Evolutionary conservation across 2,113 vertebrate species (phyloP).

Genomic region (Myotis davidii): DNA sequence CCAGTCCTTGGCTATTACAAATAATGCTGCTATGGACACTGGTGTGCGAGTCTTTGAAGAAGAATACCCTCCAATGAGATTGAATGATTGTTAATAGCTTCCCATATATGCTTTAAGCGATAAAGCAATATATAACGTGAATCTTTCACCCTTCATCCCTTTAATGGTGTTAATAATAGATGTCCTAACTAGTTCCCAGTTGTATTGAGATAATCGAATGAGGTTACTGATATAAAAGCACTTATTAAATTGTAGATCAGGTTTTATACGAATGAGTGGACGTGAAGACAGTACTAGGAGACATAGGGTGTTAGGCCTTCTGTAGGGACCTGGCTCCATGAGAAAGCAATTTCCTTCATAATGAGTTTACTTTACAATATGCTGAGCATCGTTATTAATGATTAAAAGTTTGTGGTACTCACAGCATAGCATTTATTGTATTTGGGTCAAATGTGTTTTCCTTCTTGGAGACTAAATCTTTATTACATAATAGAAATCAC

Average conservation of each 20-base stretch:
- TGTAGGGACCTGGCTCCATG: neutral
- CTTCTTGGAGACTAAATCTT: neutral
- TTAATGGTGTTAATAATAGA: neutral
- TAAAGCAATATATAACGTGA: constrained; percentile 6
- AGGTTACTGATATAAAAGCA: neutral
- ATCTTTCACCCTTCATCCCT: neutral
- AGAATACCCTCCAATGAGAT: neutral
- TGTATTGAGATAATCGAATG: neutral
- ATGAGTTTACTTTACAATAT: constrained; percentile 19
- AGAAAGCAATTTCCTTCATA: neutral
- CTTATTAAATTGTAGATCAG: constrained; percentile 6
- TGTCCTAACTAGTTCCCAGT: neutral
- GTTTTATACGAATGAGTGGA: neutral
- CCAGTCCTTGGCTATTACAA: neutral
- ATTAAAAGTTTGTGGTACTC: neutral
- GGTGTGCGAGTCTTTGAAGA: neutral
- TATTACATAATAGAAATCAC: neutral
- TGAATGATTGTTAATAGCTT: neutral
- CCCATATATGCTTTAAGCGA: neutral
- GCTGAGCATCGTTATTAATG: neutral
- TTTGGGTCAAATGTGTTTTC: neutral
- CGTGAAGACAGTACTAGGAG: neutral
- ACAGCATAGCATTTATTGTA: neutral
- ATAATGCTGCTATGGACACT: neutral
- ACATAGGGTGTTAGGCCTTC: neutral